Evolutionary conservation across 2,888 invertebrate genomes (phyloP).

Genomic region (Thymelicus acteon): DNA sequence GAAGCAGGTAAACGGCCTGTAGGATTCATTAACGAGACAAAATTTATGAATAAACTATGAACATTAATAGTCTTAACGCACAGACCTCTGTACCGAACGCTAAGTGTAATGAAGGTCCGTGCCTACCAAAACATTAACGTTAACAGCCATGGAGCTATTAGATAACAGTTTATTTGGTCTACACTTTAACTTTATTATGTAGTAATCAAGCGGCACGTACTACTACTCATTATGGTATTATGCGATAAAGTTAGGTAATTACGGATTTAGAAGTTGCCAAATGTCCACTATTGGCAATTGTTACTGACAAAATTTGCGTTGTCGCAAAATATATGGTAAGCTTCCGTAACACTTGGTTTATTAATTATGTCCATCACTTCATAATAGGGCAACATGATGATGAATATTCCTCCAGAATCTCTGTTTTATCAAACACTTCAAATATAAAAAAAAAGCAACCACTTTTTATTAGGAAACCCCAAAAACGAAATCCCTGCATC

Average conservation of each 20-base stretch:
- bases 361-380: no score
- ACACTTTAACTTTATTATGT: not conserved
- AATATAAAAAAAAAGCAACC: no score
- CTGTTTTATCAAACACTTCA: no score
- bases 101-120: not conserved
- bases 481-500: no score
- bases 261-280: not conserved
- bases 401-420: no score
- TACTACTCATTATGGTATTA: not conserved
- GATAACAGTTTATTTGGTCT: not conserved
- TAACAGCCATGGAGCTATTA: not conserved
- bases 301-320: no score
- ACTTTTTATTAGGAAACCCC: no score
- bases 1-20: slow-evolving; percentile 88
- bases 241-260: not conserved
- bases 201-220: not conserved
- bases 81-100: not conserved
- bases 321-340: no score
- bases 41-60: not conserved
- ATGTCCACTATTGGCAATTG: no score
- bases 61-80: not conserved
- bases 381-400: no score
- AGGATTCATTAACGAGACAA: not conserved
- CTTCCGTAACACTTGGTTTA: no score
- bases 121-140: slow-evolving; percentile 1